Base-by-base conservation (phyloP, 2,888 invertebrate genomes). In the Apodemia mormo region DNA sequence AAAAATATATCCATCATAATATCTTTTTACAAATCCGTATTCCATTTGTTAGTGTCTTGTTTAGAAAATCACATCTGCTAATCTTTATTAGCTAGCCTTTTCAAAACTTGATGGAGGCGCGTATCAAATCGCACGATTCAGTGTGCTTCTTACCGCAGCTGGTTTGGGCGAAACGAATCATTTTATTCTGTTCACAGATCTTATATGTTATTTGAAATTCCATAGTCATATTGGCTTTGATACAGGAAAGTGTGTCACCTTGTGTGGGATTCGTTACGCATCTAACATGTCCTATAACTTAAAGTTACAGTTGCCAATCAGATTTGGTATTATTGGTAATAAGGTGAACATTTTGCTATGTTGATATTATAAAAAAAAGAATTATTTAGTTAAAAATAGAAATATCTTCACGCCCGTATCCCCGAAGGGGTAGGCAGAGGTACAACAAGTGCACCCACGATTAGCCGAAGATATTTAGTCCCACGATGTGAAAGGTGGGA, bases 1-100 rank as follows among this genome's bases (percentile, higher is more conserved):
- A 10, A 68, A 66, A 40, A 66, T 14, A 58, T 65, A 52, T 69
- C 64, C n/a, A 52, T 69, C 29, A 69, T 69, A 65, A 40, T 7
- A 58, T 67, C 40, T 37, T 69, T 52, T 69, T 40, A 52, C 40
- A 69, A 43, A 40, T 52, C 65, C 65, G 82, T 80, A 81, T 81
- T 81, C 85, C 89, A 92, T 92, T 91, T 92, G 87, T 92, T 86
- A 88, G 84, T 84, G 87, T 90, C 92, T 92, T 85, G 90, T 92
- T 92, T 88, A 88, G 88, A 88, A 90, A 87, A 90, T 90, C 91
- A 90, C 91, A 92, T 93, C 92, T 92, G 91, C 89, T 88, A 85
- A 91, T 89, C 85, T 92, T 90, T 91, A 91, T 89, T 89, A 90
- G 88, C 82, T 82, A 82, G 85, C 81, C 87, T 90, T 92, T 92